Evolutionary conservation across 2,888 invertebrate species (phyloP).

Genomic region (Cancer borealis): DNA sequence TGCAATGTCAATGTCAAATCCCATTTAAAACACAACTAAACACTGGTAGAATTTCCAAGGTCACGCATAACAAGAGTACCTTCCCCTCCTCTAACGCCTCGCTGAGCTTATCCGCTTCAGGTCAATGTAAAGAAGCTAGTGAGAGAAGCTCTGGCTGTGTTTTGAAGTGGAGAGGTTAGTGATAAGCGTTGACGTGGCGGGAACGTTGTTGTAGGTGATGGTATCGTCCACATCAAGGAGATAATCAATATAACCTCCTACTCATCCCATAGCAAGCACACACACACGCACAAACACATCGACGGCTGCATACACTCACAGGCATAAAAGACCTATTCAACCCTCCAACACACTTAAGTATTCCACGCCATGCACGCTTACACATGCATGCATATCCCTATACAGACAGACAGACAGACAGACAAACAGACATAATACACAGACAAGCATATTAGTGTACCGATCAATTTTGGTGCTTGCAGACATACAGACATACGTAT

Average conservation of each 20-base stretch:
- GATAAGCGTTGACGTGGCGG: neutral
- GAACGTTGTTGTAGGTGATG: neutral
- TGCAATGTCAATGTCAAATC: neutral
- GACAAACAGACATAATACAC: neutral
- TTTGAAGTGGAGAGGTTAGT: neutral
- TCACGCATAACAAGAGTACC: neutral
- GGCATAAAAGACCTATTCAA: neutral
- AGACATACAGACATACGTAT: neutral
- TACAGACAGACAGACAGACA: neutral
- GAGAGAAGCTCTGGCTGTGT: neutral
- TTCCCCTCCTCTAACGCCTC: neutral
- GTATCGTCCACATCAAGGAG: neutral
- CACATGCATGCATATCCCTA: neutral
- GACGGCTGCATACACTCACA: constrained; percentile 52
- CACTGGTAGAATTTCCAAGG: neutral
- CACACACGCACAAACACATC: constrained; percentile 23
- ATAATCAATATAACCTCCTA: constrained; percentile 51
- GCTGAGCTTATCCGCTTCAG: neutral
- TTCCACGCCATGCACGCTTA: neutral
- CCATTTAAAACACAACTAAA: too few relatives aligned
- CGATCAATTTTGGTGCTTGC: neutral
- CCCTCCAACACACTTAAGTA: neutral
- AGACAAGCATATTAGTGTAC: neutral
- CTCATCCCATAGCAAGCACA: constrained; percentile 55
- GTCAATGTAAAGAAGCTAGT: neutral